Evolutionary conservation across 2,113 vertebrate genomes (phyloP).

Genomic region (Cromileptes altivelis): DNA sequence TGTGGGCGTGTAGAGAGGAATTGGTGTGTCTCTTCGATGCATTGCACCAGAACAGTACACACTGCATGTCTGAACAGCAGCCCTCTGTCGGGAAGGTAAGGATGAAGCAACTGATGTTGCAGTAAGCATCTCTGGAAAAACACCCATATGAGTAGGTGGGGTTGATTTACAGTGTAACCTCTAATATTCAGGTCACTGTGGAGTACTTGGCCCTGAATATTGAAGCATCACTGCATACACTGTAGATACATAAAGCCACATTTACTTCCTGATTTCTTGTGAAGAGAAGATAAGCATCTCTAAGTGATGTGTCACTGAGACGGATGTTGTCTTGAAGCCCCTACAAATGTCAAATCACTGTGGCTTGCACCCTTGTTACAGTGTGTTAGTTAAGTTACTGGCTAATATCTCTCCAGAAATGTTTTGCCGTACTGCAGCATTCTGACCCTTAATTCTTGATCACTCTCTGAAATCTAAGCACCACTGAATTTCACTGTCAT

Average conservation of each 20-base stretch:
- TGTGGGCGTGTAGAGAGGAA: constrained; percentile 65
- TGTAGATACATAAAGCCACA: neutral
- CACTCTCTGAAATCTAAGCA: neutral
- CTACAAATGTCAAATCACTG: neutral
- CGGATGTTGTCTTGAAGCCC: neutral
- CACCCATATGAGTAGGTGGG: neutral
- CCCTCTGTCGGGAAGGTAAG: constrained; percentile 8
- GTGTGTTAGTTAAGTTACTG: neutral
- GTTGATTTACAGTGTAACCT: neutral
- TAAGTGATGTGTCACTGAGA: neutral
- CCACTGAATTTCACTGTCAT: neutral
- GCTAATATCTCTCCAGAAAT: neutral
- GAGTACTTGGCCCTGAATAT: neutral
- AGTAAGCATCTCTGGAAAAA: neutral
- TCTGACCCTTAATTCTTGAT: neutral
- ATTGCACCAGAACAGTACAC: constrained; percentile 23
- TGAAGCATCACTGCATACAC: neutral
- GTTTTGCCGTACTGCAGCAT: neutral
- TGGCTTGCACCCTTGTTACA: neutral
- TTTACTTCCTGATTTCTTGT: neutral
- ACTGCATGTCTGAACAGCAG: constrained; percentile 56
- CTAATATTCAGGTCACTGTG: constrained; percentile 17
- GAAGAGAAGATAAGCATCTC: neutral
- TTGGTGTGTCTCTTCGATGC: constrained; percentile 20
- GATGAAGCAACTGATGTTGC: constrained; percentile 13